Conservation (phyloP, 2,888 invertebrate genomes). For the Perithous albicinctus region DNA sequence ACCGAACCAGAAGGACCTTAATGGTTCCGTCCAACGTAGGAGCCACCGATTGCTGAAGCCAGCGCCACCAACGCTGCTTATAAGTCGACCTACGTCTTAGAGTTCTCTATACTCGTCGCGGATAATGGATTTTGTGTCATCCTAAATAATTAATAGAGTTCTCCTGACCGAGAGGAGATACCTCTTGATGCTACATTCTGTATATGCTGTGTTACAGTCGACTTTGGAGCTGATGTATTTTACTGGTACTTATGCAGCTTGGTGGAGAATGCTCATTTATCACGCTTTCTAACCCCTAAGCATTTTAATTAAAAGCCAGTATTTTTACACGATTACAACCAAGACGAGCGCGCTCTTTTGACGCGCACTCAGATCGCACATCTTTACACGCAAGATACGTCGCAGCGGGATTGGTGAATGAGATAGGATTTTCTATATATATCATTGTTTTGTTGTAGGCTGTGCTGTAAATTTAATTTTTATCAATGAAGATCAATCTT, state of each 20-base stretch:
- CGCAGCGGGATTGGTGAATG: neutral
- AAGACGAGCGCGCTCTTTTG: conserved; percentile 33
- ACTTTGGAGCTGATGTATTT: conserved; percentile 41
- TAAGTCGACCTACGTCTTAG: conserved; percentile 73
- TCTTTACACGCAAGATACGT: neutral
- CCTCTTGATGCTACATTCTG: conserved; percentile 47
- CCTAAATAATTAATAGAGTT: conserved; percentile 84
- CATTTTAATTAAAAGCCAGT: conserved; percentile 83
- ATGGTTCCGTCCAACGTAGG: conserved; percentile 47
- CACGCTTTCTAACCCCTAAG: conserved; percentile 84
- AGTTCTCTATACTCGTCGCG: conserved; percentile 74
- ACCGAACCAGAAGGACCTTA: conserved; percentile 29
- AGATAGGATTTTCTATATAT: neutral
- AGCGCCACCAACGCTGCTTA: neutral
- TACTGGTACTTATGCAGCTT: conserved; percentile 65
- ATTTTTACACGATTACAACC: conserved; percentile 73
- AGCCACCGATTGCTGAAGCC: conserved; percentile 7
- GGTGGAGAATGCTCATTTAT: conserved; percentile 81
- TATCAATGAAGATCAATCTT: too few relatives aligned
- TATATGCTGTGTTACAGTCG: conserved; percentile 20
- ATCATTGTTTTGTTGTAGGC: neutral
- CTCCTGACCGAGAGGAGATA: conserved; percentile 71
- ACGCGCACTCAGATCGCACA: conserved; percentile 8
- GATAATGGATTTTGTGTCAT: conserved; percentile 84
- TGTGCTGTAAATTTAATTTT: too few relatives aligned